These are phyloP conservation scores for Noctua janthina DNA, from an alignment of 2,888 invertebrate species.

Conservation along the genomic window DNA sequence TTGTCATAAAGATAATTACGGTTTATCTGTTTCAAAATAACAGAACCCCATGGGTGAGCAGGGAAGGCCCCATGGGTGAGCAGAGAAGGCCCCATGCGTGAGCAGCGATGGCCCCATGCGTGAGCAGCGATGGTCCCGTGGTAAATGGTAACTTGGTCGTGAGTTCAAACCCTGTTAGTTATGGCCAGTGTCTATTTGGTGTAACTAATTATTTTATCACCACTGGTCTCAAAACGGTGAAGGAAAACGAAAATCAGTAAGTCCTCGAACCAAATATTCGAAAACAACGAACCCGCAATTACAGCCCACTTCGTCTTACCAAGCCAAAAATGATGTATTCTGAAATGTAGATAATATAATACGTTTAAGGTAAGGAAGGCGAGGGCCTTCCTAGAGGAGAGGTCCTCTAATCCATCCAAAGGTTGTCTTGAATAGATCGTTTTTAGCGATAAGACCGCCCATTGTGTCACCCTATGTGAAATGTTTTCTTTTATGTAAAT, in stretches of 20 bases:
- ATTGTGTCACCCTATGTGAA: neutral
- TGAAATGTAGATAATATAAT: neutral
- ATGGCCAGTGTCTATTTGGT: neutral
- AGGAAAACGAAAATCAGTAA: neutral
- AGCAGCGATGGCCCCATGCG: too few species aligned
- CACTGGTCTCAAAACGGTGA: neutral
- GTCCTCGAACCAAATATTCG: neutral
- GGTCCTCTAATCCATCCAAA: neutral
- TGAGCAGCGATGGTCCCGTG: too few species aligned
- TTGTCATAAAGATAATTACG: too few species aligned
- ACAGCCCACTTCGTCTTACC: neutral
- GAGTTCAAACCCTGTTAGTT: neutral
- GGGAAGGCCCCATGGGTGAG: too few species aligned
- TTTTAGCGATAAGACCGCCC: neutral
- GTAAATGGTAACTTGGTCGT: neutral
- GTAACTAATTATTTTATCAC: neutral
- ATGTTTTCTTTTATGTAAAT: neutral
- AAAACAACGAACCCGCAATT: neutral
- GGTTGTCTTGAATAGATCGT: neutral
- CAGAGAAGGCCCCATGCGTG: too few species aligned
- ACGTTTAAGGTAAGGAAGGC: neutral
- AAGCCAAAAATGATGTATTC: neutral
- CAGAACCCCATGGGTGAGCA: neutral
- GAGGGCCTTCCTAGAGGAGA: neutral
- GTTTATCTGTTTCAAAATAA: neutral